Percentiles rank a stretch among this genome's conserved stretches.
Conservation (phyloP, 2,888 invertebrate species). For the Hirudinaria manillensis region DNA sequence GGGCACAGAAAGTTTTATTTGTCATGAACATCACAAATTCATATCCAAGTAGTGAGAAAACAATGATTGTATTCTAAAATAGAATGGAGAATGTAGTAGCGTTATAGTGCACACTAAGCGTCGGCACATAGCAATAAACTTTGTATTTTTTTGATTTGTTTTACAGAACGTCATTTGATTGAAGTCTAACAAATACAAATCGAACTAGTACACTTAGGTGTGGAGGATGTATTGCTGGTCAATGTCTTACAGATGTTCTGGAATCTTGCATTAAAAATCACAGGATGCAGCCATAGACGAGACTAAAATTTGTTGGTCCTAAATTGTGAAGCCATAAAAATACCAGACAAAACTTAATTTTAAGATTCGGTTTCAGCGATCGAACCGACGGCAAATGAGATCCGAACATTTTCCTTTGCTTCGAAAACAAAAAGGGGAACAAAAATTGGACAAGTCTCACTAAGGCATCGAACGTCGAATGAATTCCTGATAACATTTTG, state of each 20-base stretch:
- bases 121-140: no score
- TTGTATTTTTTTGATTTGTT: no score
- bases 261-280: background rate
- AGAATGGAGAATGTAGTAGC: no score
- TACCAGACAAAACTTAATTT: background rate
- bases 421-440: slow-evolving; percentile 5
- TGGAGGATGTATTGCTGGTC: background rate
- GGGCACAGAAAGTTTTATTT: no score
- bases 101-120: no score
- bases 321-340: background rate
- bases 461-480: slow-evolving; percentile 12
- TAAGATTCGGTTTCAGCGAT: background rate
- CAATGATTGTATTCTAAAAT: no score
- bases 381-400: background rate
- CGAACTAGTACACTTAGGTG: slow-evolving; percentile 11
- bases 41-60: no score
- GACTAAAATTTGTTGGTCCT: slow-evolving; percentile 10
- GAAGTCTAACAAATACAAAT: background rate
- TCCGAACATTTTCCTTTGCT: background rate
- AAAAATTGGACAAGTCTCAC: slow-evolving; percentile 16
- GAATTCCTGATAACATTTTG: background rate
- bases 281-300: background rate
- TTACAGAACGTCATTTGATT: slow-evolving; percentile 2
- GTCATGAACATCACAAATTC: no score
- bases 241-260: background rate